These are phyloP conservation scores for Scaptomyza reducta DNA, from an alignment of 2,888 invertebrate species.

Conservation along the genomic window DNA sequence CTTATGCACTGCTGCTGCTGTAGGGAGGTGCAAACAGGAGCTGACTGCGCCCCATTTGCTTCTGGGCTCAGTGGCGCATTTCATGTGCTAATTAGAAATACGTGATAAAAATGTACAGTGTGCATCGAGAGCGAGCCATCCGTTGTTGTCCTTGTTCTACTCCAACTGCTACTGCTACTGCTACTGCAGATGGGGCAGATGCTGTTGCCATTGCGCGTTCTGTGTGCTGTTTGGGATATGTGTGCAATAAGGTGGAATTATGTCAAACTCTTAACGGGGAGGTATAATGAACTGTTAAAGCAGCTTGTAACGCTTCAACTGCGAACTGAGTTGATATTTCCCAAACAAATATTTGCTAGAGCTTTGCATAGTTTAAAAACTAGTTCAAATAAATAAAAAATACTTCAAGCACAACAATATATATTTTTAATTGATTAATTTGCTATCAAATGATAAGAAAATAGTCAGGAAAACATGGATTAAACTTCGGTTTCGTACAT, in stretches of 20 bases:
- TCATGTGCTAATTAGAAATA: constrained; percentile 76
- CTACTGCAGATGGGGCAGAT: neutral
- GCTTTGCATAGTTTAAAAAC: no score
- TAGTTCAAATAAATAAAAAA: no score
- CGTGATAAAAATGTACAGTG: constrained; percentile 65
- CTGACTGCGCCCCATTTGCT: constrained; percentile 43
- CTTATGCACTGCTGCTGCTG: constrained; percentile 28
- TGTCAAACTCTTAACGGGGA: constrained; percentile 1
- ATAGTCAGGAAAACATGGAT: no score
- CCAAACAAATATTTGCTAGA: no score
- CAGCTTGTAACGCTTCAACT: constrained; percentile 1
- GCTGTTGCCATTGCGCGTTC: constrained; percentile 34
- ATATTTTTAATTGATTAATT: no score
- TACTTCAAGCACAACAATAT: no score
- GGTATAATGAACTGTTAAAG: constrained; percentile 7
- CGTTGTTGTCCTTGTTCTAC: constrained; percentile 37
- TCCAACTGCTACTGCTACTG: neutral
- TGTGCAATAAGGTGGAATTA: constrained; percentile 30
- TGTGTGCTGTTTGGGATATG: constrained; percentile 20
- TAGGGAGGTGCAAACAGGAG: neutral
- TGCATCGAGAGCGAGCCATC: constrained; percentile 24
- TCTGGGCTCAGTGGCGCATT: constrained; percentile 57
- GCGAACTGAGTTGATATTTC: neutral
- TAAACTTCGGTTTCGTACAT: neutral
- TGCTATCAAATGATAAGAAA: no score